These are phyloP conservation scores for Euplexia lucipara DNA, from an alignment of 2,888 invertebrate species.

Conservation along the genomic window DNA sequence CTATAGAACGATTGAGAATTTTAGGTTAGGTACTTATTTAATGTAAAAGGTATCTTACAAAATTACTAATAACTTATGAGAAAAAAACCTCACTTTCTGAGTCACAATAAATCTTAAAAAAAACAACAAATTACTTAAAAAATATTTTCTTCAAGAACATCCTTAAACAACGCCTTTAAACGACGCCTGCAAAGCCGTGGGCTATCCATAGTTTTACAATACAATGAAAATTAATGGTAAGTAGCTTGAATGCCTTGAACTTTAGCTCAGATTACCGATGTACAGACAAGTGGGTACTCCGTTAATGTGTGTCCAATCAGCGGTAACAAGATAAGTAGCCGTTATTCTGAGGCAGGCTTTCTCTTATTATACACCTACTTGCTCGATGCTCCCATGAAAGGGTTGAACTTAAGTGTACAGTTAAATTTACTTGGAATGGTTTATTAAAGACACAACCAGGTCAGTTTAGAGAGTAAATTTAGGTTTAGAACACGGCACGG, in stretches of 20 bases:
- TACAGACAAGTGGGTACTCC: conserved; percentile 44
- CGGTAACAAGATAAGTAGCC: conserved; percentile 52
- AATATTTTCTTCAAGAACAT: neutral
- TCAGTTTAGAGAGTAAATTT: neutral
- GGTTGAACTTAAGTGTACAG: conserved; percentile 17
- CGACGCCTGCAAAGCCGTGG: conserved; percentile 4
- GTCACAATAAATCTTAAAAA: too few species aligned
- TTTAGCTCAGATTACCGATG: conserved; percentile 45
- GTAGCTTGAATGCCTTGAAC: conserved; percentile 50
- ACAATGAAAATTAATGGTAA: conserved; percentile 43
- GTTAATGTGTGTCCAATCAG: conserved; percentile 60
- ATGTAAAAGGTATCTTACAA: too few species aligned
- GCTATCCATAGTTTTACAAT: conserved; percentile 7
- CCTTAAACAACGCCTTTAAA: conserved; percentile 6
- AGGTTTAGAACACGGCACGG: neutral
- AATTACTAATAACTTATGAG: too few species aligned
- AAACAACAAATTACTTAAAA: too few species aligned
- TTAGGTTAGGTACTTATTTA: too few species aligned
- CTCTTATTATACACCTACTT: conserved; percentile 61
- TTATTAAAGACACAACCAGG: neutral
- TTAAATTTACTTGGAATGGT: conserved; percentile 7
- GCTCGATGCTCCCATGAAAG: conserved; percentile 25
- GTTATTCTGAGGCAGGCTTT: conserved; percentile 49
- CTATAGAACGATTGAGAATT: too few species aligned
- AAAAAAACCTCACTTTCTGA: too few species aligned